Evolutionary conservation across 1,140 invertebrate species (phyloP), one percentile per base, ranked within the genome.

Genomic region (Centruroides sculpturatus): DNA sequence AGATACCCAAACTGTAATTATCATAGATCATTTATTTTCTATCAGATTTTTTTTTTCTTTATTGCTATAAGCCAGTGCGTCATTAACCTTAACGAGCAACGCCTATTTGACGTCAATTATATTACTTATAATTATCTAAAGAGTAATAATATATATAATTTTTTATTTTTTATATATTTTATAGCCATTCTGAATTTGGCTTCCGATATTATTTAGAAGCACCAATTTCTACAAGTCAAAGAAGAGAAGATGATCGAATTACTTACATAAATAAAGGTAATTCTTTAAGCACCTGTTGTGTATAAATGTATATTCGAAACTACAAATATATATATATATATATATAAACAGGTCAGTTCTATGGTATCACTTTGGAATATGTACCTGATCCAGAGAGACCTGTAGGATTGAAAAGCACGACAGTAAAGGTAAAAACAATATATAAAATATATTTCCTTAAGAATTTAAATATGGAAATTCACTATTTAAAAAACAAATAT

Each of bases 121-220:
- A 41, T 41, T 8, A 41, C 5, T 41, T 5, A 41, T 41, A 41
- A 41, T 41, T 41, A 41, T 6, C 41, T 41, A 41, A 41, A 6
- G 41, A 41, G 23, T 23, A 23, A 12, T 51, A 51, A 53, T 53
- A 23, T 36, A 36, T 53, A 34, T 53, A 34, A 34, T 53, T 12
- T 53, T 12, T 8, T 53, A 34, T 47, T 5, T 41, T 56, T 56
- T 60, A 53, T 60, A 53, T 36, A 35, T 55, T 64, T 59, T 64
- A 13, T 50, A 66, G 65, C 57, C 51, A 64, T 56, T 70, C 69
- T 10, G 67, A 70, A 13, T 62, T 72, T 5, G 78, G 78, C 2
- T 98, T 97, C 79, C 91, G 90, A 71, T 98, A 98, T 75, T 84
- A 89, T 72, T 79, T 99, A 70, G 95, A 99, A 77, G 90, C 94